These are phyloP conservation scores for Seriola rivoliana DNA, from an alignment of 2,113 vertebrate genomes.

Conservation along the genomic window DNA sequence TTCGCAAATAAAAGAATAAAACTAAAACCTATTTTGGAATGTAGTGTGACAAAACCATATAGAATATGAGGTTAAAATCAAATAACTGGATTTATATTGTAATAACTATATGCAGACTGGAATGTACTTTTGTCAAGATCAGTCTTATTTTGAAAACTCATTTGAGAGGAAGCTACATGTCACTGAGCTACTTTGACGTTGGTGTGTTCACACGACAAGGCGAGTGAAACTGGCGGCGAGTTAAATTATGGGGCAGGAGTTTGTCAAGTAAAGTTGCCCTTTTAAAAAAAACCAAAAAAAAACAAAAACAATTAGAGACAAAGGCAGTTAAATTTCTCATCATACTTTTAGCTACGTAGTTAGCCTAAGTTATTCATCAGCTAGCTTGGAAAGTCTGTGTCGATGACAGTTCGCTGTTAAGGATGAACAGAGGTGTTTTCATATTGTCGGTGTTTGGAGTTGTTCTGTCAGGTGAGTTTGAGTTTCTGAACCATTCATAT, in stretches of 20 bases:
- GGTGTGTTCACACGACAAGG: background rate
- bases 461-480: conserved; percentile 70
- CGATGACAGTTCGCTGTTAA: background rate
- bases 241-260: background rate
- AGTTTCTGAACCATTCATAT: too few species aligned
- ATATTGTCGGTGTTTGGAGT: conserved; percentile 28
- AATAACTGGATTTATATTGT: too few species aligned
- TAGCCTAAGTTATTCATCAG: background rate
- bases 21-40: background rate
- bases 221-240: background rate
- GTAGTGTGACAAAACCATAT: background rate
- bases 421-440: conserved; percentile 35
- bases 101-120: background rate
- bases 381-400: background rate
- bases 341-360: background rate
- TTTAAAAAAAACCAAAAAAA: background rate
- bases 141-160: conserved; percentile 51
- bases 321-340: background rate
- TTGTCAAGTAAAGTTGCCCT: background rate
- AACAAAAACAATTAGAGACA: background rate
- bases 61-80: accelerated
- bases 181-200: background rate
- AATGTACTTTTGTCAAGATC: too few species aligned
- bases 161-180: background rate
- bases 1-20: background rate